phyloP scores from a whole-genome alignment of 2,888 invertebrate species.

The Polydrusus pterygomalis region DNA sequence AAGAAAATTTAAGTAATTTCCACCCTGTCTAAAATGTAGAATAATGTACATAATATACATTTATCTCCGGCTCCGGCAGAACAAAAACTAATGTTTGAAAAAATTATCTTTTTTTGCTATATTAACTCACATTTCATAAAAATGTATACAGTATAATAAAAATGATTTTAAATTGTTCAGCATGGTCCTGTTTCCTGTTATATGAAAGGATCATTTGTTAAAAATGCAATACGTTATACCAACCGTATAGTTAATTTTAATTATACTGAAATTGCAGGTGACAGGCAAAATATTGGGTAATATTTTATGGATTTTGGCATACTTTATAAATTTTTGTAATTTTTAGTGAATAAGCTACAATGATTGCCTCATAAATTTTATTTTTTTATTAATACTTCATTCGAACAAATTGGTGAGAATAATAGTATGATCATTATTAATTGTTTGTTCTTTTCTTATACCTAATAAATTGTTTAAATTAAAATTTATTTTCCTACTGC shows the following conservation, averaged over 20 bases:
- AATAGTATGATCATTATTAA: too few species aligned
- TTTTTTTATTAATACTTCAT: too few species aligned
- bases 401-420: too few species aligned
- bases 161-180: constrained; percentile 3
- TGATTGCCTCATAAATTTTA: too few species aligned
- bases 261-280: not conserved
- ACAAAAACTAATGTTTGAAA: not conserved
- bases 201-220: not conserved
- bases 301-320: too few species aligned
- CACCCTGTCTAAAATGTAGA: too few species aligned
- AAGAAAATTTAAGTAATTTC: too few species aligned
- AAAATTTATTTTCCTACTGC: too few species aligned
- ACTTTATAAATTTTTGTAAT: too few species aligned
- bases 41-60: not conserved
- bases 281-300: not conserved
- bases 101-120: not conserved
- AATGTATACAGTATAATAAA: not conserved
- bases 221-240: constrained; percentile 8
- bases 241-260: not conserved
- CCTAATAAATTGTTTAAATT: too few species aligned
- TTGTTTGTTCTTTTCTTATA: too few species aligned
- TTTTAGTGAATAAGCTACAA: too few species aligned
- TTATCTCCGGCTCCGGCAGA: not conserved
- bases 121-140: not conserved
- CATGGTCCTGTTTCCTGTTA: not conserved